Evolutionary conservation across 2,797 vertebrate genomes (phyloP), one percentile per base, ranked within the genome.

Genomic region (Paedocypris micromegethes): DNA sequence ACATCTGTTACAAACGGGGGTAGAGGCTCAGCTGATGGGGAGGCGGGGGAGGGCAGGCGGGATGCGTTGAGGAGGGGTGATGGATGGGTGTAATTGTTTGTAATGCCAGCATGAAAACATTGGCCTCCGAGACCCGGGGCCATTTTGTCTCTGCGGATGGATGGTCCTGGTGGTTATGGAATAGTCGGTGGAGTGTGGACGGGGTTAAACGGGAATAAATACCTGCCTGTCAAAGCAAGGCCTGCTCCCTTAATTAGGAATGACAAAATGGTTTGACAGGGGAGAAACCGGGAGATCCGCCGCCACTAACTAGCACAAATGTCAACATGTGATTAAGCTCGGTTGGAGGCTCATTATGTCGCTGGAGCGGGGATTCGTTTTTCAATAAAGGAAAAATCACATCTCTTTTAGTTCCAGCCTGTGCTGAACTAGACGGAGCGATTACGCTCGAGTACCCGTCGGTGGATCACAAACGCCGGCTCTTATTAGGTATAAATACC

Each of bases 191-290:
- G 82, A 75, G 58, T 55, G 76, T 74, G 64, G 81, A 78, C 9
- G 60, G 80, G 86, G 88, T 90, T 88, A 89, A 90, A 81, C 78
- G 87, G 41, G 47, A 85, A 83, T 84, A 88, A 88, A 83, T 88
- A 85, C 84, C 86, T 89, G 84, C 80, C 83, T 87, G 86, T 88
- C 87, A 85, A 82, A 78, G 80, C 61, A 65, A 61, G 83, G 78
- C 83, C 82, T 86, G 85, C 86, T 86, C 82, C 81, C 86, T 80
- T 83, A 75, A 77, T 75, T 73, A 59, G 55, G 54, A 73, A 75
- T 58, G 68, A 74, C 70, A 71, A 69, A 75, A 72, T 55, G 64
- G 66, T 59, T 62, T 52, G 38, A 45, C 58, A 59, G 56, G 50
- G 58, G 49, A 70, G 59, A 54, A 68, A 63, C 59, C 2, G 44